Conservation (phyloP, 2,113 vertebrate species). For the Ploceus nigricollis region DNA sequence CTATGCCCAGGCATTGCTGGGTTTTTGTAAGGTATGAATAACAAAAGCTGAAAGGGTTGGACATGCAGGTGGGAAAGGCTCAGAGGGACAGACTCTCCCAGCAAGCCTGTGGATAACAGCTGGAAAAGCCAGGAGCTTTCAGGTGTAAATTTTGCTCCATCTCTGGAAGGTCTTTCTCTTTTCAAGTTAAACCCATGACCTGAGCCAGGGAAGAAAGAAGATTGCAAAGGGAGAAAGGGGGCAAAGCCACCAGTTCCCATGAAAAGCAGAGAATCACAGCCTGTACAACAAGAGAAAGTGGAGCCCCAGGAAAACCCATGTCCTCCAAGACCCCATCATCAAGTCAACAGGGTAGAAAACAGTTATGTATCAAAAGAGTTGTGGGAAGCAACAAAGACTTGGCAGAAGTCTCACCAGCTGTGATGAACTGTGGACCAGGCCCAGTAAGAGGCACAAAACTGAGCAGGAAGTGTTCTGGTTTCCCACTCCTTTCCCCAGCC, state of each 20-base stretch:
- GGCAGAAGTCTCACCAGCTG: background rate
- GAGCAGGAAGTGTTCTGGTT: background rate
- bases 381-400: background rate
- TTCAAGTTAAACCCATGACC: background rate
- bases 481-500: background rate
- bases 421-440: background rate
- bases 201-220: background rate
- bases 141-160: background rate
- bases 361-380: too few relatives aligned
- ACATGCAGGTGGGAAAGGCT: background rate
- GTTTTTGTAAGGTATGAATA: background rate
- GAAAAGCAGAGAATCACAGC: background rate
- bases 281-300: background rate
- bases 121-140: background rate
- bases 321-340: too few relatives aligned
- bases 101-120: background rate
- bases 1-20: background rate
- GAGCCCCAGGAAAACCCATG: accelerated
- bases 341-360: background rate
- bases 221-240: background rate
- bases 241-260: background rate
- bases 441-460: accelerated
- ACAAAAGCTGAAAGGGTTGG: background rate
- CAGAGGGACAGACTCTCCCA: background rate
- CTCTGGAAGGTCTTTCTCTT: background rate